These are phyloP conservation scores for Aix galericulata DNA, from an alignment of 2,113 vertebrate genomes.

Conservation along the genomic window DNA sequence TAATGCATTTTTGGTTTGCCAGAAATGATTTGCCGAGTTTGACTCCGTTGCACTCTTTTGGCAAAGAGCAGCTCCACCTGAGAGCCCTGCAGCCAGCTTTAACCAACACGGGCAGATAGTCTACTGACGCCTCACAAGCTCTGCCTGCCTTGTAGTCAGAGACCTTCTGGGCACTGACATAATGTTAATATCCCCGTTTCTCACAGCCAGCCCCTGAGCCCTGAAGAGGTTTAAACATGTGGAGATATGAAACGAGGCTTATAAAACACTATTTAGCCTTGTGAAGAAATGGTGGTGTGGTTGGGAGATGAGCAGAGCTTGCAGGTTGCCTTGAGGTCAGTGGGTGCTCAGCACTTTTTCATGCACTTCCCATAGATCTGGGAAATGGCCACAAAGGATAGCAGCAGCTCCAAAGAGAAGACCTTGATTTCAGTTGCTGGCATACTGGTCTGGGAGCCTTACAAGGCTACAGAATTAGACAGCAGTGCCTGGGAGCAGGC, in stretches of 20 bases:
- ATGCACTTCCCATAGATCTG: not conserved
- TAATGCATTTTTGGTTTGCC: not conserved
- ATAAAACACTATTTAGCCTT: not conserved
- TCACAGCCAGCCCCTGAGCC: not conserved
- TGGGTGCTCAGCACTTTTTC: not conserved
- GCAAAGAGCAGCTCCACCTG: not conserved
- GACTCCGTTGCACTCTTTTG: not conserved
- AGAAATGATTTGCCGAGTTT: not conserved
- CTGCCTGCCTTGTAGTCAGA: not conserved
- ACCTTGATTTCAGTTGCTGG: not conserved
- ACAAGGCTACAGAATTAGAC: not conserved
- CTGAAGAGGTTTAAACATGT: not conserved
- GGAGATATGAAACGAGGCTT: not conserved
- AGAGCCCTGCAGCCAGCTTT: not conserved
- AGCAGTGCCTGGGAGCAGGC: not conserved
- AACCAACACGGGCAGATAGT: not conserved
- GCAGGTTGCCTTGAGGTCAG: slow-evolving; percentile 16
- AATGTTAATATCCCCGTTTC: not conserved
- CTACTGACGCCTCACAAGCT: not conserved
- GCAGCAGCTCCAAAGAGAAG: not conserved
- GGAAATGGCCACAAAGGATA: not conserved
- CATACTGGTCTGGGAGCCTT: not conserved
- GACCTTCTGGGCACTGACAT: slow-evolving; percentile 22
- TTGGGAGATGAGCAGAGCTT: not conserved
- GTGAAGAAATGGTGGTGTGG: not conserved